phyloP scores from a whole-genome alignment of 2,797 vertebrate species.

The Gephyroberyx darwinii region DNA sequence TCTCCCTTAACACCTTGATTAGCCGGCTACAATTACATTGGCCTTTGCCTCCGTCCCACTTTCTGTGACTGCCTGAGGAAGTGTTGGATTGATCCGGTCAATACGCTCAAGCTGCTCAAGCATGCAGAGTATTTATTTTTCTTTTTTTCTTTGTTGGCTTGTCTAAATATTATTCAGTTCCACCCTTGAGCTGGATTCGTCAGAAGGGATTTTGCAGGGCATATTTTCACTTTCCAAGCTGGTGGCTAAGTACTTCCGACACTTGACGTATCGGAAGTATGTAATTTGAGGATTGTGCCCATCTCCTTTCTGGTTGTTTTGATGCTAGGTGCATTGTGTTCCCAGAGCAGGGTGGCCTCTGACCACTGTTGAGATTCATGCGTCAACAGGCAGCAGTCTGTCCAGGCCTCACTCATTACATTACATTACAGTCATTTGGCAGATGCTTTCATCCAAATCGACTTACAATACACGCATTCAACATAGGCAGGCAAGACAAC shows the following conservation, averaged over 20 bases:
- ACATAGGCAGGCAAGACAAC: no score
- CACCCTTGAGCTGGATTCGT: conserved; percentile 76
- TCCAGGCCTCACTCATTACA: conserved; percentile 10
- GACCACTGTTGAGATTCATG: conserved; percentile 28
- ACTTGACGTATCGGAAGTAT: conserved; percentile 32
- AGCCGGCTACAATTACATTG: conserved; percentile 60
- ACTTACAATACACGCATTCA: no score
- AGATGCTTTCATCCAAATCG: no score
- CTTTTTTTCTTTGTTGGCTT: conserved; percentile 60
- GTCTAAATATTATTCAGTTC: conserved; percentile 80
- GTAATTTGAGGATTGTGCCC: conserved; percentile 54
- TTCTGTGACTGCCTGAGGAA: conserved; percentile 70
- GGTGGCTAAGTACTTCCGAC: conserved; percentile 52
- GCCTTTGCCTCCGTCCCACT: conserved; percentile 62
- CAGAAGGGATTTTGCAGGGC: conserved; percentile 69
- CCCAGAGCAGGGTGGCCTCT: conserved; percentile 38
- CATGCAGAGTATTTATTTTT: conserved; percentile 73
- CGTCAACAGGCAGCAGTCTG: conserved; percentile 50
- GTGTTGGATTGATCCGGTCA: conserved; percentile 73
- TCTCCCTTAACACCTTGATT: conserved; percentile 55
- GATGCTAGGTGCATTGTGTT: conserved; percentile 36
- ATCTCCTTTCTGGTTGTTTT: conserved; percentile 51
- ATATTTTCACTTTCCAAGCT: conserved; percentile 66
- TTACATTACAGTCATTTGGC: no score
- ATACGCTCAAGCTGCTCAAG: conserved; percentile 72